A percentile compares a stretch with the other conserved stretches of the same genome.
Conservation (phyloP, 2,888 invertebrate species). For the Tinea semifulvella region DNA sequence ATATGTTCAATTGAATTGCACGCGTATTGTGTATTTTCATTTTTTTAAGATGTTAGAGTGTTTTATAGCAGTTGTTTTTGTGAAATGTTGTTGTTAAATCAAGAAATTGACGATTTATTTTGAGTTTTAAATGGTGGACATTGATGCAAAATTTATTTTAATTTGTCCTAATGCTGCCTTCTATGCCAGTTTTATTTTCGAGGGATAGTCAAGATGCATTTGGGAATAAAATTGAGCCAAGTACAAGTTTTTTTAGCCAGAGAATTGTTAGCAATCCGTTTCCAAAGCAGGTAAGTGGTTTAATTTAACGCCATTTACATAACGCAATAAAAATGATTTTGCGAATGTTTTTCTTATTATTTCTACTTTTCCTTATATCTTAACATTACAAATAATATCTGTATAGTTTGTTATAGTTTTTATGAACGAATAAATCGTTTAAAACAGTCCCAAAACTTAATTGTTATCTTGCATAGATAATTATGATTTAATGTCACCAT, state of each 20-base stretch:
- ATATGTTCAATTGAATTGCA: constrained; percentile 28
- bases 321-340: neutral
- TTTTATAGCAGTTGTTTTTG: neutral
- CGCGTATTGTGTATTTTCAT: constrained; percentile 28
- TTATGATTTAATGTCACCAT: too few relatives aligned
- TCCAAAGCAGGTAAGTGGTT: neutral
- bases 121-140: constrained; percentile 1
- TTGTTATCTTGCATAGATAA: too few relatives aligned
- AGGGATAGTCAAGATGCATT: constrained; percentile 61
- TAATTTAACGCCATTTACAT: constrained; percentile 1
- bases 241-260: constrained; percentile 41
- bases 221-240: constrained; percentile 53
- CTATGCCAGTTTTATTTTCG: constrained; percentile 58
- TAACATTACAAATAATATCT: too few relatives aligned
- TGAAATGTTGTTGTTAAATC: neutral
- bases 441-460: too few relatives aligned
- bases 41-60: constrained; percentile 15
- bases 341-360: too few relatives aligned
- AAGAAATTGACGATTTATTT: neutral
- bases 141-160: neutral
- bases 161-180: constrained; percentile 47
- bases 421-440: too few relatives aligned
- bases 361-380: too few relatives aligned
- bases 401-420: too few relatives aligned
- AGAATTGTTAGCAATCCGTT: neutral